Evolutionary conservation across 2,888 invertebrate genomes (phyloP), one percentile per base, ranked within the genome.

Genomic region (Pachliopta kotzebuea): DNA sequence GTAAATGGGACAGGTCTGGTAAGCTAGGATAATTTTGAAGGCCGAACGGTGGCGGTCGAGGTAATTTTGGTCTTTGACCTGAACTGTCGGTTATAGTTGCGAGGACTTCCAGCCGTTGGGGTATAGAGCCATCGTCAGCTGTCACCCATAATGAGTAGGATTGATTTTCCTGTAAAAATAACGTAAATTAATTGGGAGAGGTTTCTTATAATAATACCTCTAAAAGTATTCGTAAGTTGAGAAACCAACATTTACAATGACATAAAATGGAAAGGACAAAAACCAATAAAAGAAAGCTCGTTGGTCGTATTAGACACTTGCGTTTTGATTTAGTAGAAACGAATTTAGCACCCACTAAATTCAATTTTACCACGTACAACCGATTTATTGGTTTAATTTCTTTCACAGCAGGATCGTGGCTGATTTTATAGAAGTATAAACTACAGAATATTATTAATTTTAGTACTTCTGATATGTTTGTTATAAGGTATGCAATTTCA

Each of bases 61-160:
- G 86, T 66, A 83, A 69, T 59, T 83, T 84, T 18, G 75, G 76
- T 60, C 72, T 71, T 56, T 63, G 84, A 74, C 68, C 88, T 0
- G 79, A 75, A 52, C 77, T 80, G 66, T 91, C 86, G 2, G 86
- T 86, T 29, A 91, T 74, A 1, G 83, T 81, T 2, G 90, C 90
- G 56, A 87, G 74, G 7, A 91, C 86, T 78, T 90, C 90, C 3
- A 83, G 85, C 29, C 81, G 75, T 71, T 88, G 89, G 1, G 90
- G 89, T 68, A 91, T 84, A 1, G 82, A 84, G 1, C 89, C 90
- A 62, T 88, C 89, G 62, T 81, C 76, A 18, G 86, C 84, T 55
- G 86, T 88, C 29, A 91, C 90, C 91, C 90, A 91, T 45, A 91
- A 71, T 0, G 86, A 90, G 67, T 86, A 90, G 1, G 89, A 81